Evolutionary conservation across 2,888 invertebrate genomes (phyloP), one percentile per base, ranked within the genome.

Genomic region (Drosophila neutralis): DNA sequence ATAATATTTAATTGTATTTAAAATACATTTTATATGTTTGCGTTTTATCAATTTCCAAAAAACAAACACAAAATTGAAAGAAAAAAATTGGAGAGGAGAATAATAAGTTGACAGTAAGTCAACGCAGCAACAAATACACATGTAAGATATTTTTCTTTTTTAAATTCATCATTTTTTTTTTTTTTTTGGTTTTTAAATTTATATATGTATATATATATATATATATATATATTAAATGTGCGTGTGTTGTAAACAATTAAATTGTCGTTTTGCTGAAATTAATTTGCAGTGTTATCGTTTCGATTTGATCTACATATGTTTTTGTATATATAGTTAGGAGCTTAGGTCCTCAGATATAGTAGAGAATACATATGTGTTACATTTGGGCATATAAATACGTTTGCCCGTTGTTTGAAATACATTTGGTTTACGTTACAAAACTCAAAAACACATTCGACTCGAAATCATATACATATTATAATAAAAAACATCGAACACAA

Each of bases 11-110:
- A 57, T 77, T 77, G 84, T 86, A 85, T 85, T 85, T 84, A 73
- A 75, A 85, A 85, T 85, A 85, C 84, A 72, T 70, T 81, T 81
- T 83, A 80, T 84, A 81, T 86, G 76, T 79, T 82, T 65, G 59
- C 65, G 56, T 74, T 77, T 63, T 35, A 61, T 66, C 40, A 76
- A 64, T 18, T 65, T 66, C 29, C 18, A 56, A 56, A 49, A 61
- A 49, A 56, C 62, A 0, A 29, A 64, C 35, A 65, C 51, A 56
- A 42, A 40, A 38, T 27, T 21, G 1, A 29, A 36, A 24, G 33
- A 38, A 24, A 67, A 21, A 56, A n/a, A 51, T 35, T 21, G 27
- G 15, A 42, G 35, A 66, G 53, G 45, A 40, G 21, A 52, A 45
- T 49, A 54, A 64, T 49, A 35, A 61, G 35, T 59, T 64, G 48